Percentiles rank a stretch among this genome's conserved stretches.
Evolutionary conservation across 2,113 vertebrate species (phyloP).

Genomic region (Lophius piscatorius): DNA sequence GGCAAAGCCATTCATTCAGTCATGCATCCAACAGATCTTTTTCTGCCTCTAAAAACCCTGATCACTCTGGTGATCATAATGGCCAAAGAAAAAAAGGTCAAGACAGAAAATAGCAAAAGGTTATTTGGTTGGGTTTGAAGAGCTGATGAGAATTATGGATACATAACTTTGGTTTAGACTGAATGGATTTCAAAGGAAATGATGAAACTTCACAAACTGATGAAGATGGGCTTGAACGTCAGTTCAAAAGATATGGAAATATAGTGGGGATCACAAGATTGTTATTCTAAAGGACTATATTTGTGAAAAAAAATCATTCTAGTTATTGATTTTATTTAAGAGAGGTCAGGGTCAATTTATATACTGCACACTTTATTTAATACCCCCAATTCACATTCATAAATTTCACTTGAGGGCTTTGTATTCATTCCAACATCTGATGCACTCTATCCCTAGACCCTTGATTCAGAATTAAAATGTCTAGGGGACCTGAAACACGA

Average conservation of each 20-base stretch:
- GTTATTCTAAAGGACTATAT: background rate
- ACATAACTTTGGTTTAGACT: background rate
- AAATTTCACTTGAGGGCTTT: too few species aligned
- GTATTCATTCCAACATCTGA: background rate
- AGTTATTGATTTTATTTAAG: too few species aligned
- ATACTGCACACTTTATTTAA: background rate
- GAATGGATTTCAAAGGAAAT: background rate
- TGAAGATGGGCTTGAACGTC: conserved; percentile 6
- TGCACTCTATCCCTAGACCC: background rate
- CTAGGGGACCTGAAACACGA: background rate
- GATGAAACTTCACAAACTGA: background rate
- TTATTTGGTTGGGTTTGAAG: background rate
- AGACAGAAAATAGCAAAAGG: conserved; percentile 10
- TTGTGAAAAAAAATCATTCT: too few species aligned
- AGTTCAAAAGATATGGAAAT: background rate
- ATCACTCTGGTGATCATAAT: conserved; percentile 14
- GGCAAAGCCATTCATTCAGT: background rate
- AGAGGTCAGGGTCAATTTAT: too few species aligned
- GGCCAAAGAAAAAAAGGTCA: background rate
- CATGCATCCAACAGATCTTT: conserved; percentile 14
- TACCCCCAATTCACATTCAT: background rate
- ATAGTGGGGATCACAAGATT: background rate
- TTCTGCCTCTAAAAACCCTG: conserved; percentile 7
- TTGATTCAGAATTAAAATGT: background rate
- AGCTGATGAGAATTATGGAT: background rate